Evolutionary conservation across 2,888 invertebrate species (phyloP), one percentile per base, ranked within the genome.

Genomic region (Volucella zonaria): DNA sequence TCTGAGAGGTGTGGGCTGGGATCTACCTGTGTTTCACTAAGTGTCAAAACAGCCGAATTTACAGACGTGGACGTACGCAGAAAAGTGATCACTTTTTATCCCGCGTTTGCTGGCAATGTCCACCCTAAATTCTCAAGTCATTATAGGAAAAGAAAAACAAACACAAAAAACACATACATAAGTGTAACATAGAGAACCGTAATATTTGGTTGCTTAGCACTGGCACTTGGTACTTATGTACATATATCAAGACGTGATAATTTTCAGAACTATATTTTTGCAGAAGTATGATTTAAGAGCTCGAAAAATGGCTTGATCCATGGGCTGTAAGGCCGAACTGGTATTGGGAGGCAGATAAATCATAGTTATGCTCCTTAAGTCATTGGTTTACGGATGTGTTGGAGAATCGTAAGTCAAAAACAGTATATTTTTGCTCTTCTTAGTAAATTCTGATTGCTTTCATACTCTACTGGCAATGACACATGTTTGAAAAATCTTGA

Each of bases 241-340:
- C 1, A 1, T 31, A 31, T 64, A 64, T 49, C 11, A 49, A 31
- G 31, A 51, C 8, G 38, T 18, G 42, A 43, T 59, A 0, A 64
- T 38, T 62, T 64, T 38, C 10, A 64, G 49, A 49, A 49, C 38
- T 15, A 66, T 42, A 52, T 52, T 66, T 66, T 51, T 66, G 38
- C 52, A 18, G 18, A 66, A 52, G 52, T 40, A 52, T 52, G 42
- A 66, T 66, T 66, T 66, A 66, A 66, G 42, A 66, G 52, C 42
- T 66, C 51, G 66, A 18, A 66, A 42, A 40, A 66, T 62, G 10
- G 47, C 18, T 61, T 61, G 45, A 61, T 43, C 15, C 51, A 51
- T 66, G 2, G 58, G 15, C 58, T 15, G 66, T 52, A 66, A 66
- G 42, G 42, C 42, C 52, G 52, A 66, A 52, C 42, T 66, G 66